Evolutionary conservation across 2,113 vertebrate genomes (phyloP), one percentile per base, ranked within the genome.

Genomic region (Epinephelus moara): DNA sequence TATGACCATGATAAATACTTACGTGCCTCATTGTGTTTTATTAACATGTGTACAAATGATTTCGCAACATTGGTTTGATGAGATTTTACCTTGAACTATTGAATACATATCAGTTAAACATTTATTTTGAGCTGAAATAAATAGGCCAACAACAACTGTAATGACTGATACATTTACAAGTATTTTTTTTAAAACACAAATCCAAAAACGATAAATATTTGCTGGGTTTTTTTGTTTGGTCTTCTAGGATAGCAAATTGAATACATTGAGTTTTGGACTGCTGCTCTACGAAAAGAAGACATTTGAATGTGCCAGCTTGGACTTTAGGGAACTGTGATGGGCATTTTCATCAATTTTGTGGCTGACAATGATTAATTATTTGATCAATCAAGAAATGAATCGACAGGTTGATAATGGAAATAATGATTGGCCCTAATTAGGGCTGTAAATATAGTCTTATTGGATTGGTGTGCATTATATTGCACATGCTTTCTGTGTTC

Each of bases 1-100:
- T 59, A 63, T 23, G n/a, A 70, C n/a, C 21, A 55, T 7, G 23
- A 63, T 42, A 57, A 69, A 80, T 57, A 70, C 71, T 66, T 53
- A 55, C 18, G 27, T 71, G 45, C 27, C 33, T 67, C 9, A 15
- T 9, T 4, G 12, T 70, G 72, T 78, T 63, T 67, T 18, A 70
- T 75, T 70, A 74, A 68, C 30, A 21, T 57, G 45, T 42, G 30
- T 25, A 25, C 19, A 23, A 61, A 67, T 52, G 15, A 47, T 74
- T 81, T 81, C 33, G 66, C 55, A 62, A 1, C 30, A 61, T 19
- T 76, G 27, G 30, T 52, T 67, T 76, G 0, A 5, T 59, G 49
- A 33, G 30, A 80, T 70, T 59, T 59, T 15, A 60, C 47, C 40
- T 59, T 37, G 52, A 60, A 56, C 11, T 3, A 64, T 6, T 15